A percentile compares a stretch with the other conserved stretches of the same genome.
Evolutionary conservation across 2,797 vertebrate genomes (phyloP).

Genomic region (Dicrostonyx torquatus): DNA sequence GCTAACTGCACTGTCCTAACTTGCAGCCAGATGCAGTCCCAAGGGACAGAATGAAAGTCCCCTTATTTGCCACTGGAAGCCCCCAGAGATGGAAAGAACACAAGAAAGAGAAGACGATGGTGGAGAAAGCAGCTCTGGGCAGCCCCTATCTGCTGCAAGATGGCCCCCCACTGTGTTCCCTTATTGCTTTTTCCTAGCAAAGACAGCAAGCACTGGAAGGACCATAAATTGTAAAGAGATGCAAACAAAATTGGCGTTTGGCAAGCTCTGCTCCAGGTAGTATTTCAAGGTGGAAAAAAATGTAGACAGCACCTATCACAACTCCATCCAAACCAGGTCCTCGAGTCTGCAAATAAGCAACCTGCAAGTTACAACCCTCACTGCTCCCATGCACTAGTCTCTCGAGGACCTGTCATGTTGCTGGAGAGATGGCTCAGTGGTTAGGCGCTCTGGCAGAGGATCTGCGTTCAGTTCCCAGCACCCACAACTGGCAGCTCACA

Average conservation of each 20-base stretch:
- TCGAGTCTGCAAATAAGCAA: not conserved
- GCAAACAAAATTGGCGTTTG: slow-evolving; percentile 23
- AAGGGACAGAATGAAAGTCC: not conserved
- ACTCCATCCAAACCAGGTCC: not conserved
- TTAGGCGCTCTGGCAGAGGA: not conserved
- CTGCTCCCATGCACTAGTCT: not conserved
- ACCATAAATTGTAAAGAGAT: not conserved
- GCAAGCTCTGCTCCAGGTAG: slow-evolving; percentile 15
- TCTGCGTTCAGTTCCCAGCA: not conserved
- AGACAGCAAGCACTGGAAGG: not conserved
- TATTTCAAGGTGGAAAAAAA: slow-evolving; percentile 19
- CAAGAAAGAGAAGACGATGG: not conserved
- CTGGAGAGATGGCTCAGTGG: not conserved
- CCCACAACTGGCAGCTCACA: not conserved
- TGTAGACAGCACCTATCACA: not conserved
- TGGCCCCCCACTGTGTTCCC: not conserved
- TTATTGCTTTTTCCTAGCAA: slow-evolving; percentile 11
- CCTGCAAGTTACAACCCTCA: not conserved
- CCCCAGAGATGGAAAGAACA: not conserved
- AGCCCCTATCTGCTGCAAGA: not conserved
- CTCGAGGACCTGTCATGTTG: not conserved
- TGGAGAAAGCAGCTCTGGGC: not conserved
- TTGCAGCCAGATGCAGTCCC: not conserved
- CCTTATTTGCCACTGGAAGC: not conserved
- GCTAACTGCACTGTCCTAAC: not conserved